These are phyloP conservation scores for Bombylius major DNA, from an alignment of 2,888 invertebrate species.

Conservation along the genomic window DNA sequence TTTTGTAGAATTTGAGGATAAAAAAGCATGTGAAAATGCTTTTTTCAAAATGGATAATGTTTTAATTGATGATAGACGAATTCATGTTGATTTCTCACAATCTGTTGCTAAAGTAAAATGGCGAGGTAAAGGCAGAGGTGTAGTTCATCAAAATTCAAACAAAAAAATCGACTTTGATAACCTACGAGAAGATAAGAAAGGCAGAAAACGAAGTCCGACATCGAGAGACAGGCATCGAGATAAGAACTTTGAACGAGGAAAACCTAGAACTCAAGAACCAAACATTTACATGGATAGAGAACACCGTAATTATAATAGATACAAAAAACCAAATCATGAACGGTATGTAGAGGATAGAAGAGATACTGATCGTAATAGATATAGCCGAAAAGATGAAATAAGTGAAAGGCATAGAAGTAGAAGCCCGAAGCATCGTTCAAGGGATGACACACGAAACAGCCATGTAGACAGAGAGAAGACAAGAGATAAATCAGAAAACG, in stretches of 20 bases:
- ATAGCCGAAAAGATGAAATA: not conserved
- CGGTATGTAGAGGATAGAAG: not conserved
- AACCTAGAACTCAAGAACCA: not conserved
- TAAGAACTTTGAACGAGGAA: not conserved
- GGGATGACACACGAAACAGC: not conserved
- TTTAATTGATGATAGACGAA: constrained; percentile 92
- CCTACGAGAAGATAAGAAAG: constrained; percentile 1
- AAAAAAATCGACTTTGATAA: constrained; percentile 10
- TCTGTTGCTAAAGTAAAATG: constrained; percentile 91
- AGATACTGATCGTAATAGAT: not conserved
- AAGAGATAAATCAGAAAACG: not conserved
- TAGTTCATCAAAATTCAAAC: constrained; percentile 33
- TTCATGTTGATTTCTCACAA: constrained; percentile 99
- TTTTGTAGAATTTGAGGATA: constrained; percentile 92
- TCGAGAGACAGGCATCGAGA: not conserved
- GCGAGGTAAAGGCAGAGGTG: constrained; percentile 76
- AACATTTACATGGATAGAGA: constrained; percentile 1
- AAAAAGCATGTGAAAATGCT: constrained; percentile 89
- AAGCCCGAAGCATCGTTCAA: not conserved
- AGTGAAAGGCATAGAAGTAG: not conserved
- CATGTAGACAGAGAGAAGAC: not conserved
- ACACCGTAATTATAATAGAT: constrained; percentile 1
- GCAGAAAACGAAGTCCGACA: constrained; percentile 4
- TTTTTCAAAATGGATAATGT: constrained; percentile 99
- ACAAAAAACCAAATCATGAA: not conserved